Evolutionary conservation across 2,888 invertebrate genomes (phyloP), one percentile per base, ranked within the genome.

Genomic region (Euplagia quadripunctaria): DNA sequence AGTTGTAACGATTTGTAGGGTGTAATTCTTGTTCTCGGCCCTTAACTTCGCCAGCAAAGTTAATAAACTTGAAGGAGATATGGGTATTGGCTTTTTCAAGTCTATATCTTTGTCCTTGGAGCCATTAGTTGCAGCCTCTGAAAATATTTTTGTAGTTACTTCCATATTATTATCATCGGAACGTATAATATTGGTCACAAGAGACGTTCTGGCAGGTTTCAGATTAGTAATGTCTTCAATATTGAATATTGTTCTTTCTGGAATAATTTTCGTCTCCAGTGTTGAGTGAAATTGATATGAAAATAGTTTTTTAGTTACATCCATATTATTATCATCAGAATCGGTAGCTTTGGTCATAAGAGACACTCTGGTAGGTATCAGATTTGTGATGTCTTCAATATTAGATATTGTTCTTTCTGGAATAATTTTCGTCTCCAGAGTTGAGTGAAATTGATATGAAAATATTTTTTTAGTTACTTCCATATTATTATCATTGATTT

Each of bases 41-140:
- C 63, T 70, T 20, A 70, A 42, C 42, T 70, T 64, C 42, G 64
- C 63, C 14, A 70, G 51, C 14, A 70, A 64, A 64, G 17, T 41
- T 9, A 70, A 41, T 42, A 70, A 64, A 9, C 31, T 64, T 4
- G 64, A 14, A 14, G 42, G 41, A n/a, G 64, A 51, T 12, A 70
- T 64, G 14, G 43, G 42, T 16, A 42, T 64, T 52, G 20, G 52
- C 14, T 51, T 69, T 49, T 46, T 46, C 12, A 52, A 68, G 14
- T 55, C n/a, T n/a, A 42, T 42, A 41, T 20, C 68, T 55, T 55
- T 52, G 12, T 42, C 42, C 17, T 42, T 17, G 42, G 52, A 8
- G 42, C n/a, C n/a, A 55, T 52, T 31, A 42, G 42, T 42, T 41
- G n/a, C 52, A 42, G 55, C 12, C 52, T 55, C 68, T 12, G n/a